Evolutionary conservation across 35 echinoderm and acorn worm species (phyloP).

Genomic region (Patiria miniata): DNA sequence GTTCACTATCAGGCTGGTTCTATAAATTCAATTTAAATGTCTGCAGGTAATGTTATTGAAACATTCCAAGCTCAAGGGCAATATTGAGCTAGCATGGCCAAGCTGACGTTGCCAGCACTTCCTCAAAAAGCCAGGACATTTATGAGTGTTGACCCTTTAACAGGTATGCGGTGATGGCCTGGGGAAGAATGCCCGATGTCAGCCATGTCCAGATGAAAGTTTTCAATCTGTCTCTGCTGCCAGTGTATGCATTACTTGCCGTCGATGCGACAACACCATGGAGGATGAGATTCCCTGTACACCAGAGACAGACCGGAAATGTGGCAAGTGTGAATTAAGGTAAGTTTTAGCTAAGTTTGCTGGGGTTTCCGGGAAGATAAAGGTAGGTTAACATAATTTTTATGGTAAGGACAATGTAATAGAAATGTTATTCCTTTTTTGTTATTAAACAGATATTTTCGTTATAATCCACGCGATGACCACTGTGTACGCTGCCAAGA

Average conservation of each 20-base stretch:
- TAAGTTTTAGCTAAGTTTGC: background rate
- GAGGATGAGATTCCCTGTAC: background rate
- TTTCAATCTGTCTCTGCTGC: background rate
- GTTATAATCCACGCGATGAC: background rate
- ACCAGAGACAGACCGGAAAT: background rate
- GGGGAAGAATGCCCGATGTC: background rate
- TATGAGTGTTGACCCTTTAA: too few species aligned
- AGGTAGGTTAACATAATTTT: background rate
- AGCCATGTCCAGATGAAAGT: background rate
- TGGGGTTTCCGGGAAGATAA: too few species aligned
- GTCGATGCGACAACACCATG: background rate
- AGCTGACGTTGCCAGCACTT: too few species aligned
- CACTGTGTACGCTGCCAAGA: background rate
- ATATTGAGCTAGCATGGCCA: too few species aligned
- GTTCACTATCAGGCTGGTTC: too few species aligned
- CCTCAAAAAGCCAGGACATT: too few species aligned
- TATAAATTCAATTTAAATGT: too few species aligned
- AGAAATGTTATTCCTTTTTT: background rate
- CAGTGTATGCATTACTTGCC: background rate
- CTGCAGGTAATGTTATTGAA: too few species aligned
- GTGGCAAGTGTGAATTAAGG: background rate
- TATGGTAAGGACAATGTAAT: background rate
- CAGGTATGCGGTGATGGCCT: background rate
- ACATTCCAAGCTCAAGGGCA: too few species aligned
- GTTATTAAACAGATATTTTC: constrained; percentile 7